Base-by-base conservation (phyloP, 1,140 invertebrate species). In the Bombus sylvicola region DNA sequence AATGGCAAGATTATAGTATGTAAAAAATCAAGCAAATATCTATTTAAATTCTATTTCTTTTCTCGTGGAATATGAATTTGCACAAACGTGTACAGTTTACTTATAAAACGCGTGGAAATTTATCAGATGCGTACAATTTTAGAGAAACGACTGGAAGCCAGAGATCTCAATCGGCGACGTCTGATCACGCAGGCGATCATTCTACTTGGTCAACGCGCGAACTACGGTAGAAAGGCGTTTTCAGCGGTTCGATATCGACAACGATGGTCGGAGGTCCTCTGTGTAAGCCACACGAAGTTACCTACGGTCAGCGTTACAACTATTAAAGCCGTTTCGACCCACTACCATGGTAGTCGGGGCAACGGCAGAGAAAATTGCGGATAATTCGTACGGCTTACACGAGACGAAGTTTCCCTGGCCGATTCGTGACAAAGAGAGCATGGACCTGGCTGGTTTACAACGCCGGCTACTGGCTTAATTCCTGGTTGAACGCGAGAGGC, bases 321-420 rank as follows among this genome's bases (percentile, higher is more conserved):
- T 43, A 53, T 77, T 77, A 77, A 76, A 77, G 22, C 64, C 71
- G 81, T 83, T 76, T 57, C 71, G 43, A 68, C 25, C 72, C 81
- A 3, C 18, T 41, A 9, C 34, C 31, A 34, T 13, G 39, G 31
- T 59, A 31, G 71, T 4, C 18, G 34, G 53, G 9, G 3, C 53
- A 25, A 22, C 53, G n/a, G 69, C 28, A 31, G 82, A 83, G 82
- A 83, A 83, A 83, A 83, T 83, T 77, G 47, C 82, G 64, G 82
- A 83, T 83, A 83, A 83, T 83, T 83, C 76, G 83, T 79, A 41
- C 76, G 47, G 76, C 75, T 85, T 85, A 80, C 76, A 31, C 76
- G 37, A 28, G 75, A 72, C 68, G 47, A 72, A 79, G 57, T 85
- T 62, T 85, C 82, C 47, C 75, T 28, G 12, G 66, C 47, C 76